Evolutionary conservation across 2,113 vertebrate genomes (phyloP).

Genomic region (Solenodon paradoxus): DNA sequence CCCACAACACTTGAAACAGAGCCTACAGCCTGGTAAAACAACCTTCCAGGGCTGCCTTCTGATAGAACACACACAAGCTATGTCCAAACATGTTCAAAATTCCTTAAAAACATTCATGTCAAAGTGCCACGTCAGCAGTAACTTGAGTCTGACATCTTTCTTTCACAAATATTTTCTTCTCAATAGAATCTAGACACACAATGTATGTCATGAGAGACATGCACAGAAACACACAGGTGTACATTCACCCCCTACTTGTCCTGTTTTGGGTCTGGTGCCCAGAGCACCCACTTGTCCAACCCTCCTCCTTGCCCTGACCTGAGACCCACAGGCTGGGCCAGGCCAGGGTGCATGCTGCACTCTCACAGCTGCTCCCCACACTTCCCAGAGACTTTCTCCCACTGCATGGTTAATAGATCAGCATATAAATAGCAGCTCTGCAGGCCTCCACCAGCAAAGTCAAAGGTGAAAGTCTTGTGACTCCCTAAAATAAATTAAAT

Average conservation of each 20-base stretch:
- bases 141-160: background rate
- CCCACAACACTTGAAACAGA: background rate
- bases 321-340: background rate
- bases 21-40: background rate
- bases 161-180: constrained; percentile 20
- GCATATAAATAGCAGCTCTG: background rate
- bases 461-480: background rate
- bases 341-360: rapidly evolving
- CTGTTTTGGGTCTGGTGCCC: background rate
- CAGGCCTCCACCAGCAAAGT: background rate
- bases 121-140: background rate
- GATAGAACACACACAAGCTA: constrained; percentile 14
- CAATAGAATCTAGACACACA: background rate
- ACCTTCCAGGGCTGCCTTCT: background rate
- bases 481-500: constrained; percentile 11
- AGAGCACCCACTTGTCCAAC: background rate
- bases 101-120: constrained; percentile 3
- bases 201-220: background rate
- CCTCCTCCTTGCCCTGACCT: background rate
- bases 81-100: constrained; percentile 44
- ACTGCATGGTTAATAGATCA: background rate
- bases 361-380: background rate
- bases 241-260: background rate
- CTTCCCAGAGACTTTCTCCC: background rate
- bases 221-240: rapidly evolving